Percentiles rank a stretch among this genome's conserved stretches.
phyloP scores from a whole-genome alignment of 2,113 vertebrate species.

The Ciconia boyciana region DNA sequence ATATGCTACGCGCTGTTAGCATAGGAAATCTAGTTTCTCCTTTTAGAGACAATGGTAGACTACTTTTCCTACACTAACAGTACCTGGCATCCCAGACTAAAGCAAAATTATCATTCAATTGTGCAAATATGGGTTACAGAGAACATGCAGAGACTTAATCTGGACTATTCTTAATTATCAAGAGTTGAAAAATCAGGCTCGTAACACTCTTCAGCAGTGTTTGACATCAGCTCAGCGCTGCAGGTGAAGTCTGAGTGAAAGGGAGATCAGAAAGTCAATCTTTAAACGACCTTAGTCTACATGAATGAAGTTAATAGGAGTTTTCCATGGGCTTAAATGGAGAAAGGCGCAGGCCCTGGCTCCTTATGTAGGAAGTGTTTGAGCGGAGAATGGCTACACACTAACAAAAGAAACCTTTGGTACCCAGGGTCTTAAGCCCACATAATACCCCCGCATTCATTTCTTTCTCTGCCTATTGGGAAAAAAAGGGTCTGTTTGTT shows the following conservation, averaged over 20 bases:
- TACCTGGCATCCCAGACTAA: not conserved
- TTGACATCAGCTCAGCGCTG: slow-evolving; percentile 27
- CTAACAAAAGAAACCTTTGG: slow-evolving; percentile 82
- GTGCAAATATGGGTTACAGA: not conserved
- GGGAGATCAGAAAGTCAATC: slow-evolving; percentile 66
- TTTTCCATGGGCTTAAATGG: slow-evolving; percentile 19
- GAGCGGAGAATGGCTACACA: slow-evolving; percentile 67
- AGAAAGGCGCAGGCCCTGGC: slow-evolving; percentile 21
- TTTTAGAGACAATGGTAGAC: not conserved
- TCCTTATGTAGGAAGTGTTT: slow-evolving; percentile 74
- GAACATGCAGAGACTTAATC: not conserved
- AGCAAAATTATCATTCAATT: not conserved
- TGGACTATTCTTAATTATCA: not conserved
- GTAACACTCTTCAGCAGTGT: not conserved
- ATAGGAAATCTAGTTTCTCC: not conserved
- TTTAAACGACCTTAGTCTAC: not conserved
- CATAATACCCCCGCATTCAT: slow-evolving; percentile 76
- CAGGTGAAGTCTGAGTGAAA: slow-evolving; percentile 57
- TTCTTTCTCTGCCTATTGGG: slow-evolving; percentile 70
- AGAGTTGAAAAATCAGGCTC: not conserved
- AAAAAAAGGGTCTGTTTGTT: slow-evolving; percentile 78
- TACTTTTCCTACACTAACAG: not conserved
- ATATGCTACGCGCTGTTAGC: not conserved
- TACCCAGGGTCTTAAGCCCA: slow-evolving; percentile 76
- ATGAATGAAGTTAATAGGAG: slow-evolving; percentile 60